Percentiles rank a stretch among this genome's conserved stretches.
These are phyloP conservation scores for Pediacus dermestoides DNA, from an alignment of 2,888 invertebrate species.

Conservation along the genomic window DNA sequence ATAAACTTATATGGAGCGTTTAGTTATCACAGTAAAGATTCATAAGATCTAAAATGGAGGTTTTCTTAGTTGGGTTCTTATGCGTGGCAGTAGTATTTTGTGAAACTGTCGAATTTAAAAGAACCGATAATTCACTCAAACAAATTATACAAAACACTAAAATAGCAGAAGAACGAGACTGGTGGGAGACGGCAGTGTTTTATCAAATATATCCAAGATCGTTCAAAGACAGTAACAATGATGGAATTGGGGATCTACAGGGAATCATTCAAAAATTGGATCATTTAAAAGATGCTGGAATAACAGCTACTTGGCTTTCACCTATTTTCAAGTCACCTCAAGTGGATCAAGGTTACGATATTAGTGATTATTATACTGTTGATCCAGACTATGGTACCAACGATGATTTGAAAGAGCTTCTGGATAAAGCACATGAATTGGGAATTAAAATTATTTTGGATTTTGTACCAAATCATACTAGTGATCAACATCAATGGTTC, in stretches of 20 bases:
- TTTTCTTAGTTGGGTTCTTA: no score
- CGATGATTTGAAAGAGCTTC: conserved; percentile 63
- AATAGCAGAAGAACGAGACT: no score
- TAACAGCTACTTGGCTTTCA: conserved; percentile 78
- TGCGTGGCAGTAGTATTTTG: no score
- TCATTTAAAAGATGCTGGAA: conserved; percentile 56
- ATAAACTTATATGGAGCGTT: no score
- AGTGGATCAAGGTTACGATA: conserved; percentile 85
- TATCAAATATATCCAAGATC: conserved; percentile 87
- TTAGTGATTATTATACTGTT: conserved; percentile 71
- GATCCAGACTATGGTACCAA: conserved; percentile 72
- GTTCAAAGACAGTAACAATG: conserved; percentile 77
- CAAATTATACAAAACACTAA: not conserved
- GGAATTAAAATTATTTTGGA: conserved; percentile 53
- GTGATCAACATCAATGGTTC: conserved; percentile 81
- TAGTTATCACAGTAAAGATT: no score
- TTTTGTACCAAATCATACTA: conserved; percentile 61
- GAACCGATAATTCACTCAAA: no score
- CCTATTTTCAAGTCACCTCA: conserved; percentile 82
- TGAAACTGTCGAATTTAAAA: not conserved
- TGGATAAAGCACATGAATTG: conserved; percentile 56
- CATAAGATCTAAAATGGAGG: no score
- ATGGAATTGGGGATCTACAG: conserved; percentile 80
- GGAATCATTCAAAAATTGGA: conserved; percentile 47
- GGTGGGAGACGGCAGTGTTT: conserved; percentile 79